Evolutionary conservation across 2,797 vertebrate genomes (phyloP), one percentile per base, ranked within the genome.

Genomic region (Sternotherus odoratus): DNA sequence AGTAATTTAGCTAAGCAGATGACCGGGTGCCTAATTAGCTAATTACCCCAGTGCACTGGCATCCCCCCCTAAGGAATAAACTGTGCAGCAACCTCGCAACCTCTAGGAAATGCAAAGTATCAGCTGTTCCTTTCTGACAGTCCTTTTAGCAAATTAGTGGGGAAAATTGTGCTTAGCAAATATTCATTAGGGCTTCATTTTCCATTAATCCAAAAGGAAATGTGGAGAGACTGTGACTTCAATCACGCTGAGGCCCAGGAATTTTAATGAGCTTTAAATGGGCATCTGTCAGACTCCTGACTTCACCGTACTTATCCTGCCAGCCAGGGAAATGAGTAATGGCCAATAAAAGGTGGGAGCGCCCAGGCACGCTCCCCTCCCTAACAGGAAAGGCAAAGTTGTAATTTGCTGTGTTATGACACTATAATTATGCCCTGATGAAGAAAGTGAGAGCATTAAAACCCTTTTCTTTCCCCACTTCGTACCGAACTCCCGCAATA

Each of bases 231-330:
- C 96, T 96, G 94, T 97, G 96, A 97, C 96, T 97, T 97, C 96
- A 96, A 96, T 97, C 96, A 98, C n/a, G 85, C 96, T 96, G 95
- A 97, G 96, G 95, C 96, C 92, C 94, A 95, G 93, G 96, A 97
- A 98, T 98, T 97, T 97, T 97, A 98, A 98, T 97, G 97, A 97
- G 97, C 95, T 98, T 97, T 97, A 98, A 98, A 98, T 98, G 97
- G 97, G 97, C 96, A 97, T 97, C 97, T 98, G 97, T 98, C 97
- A 97, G 94, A 96, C 94, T 95, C 87, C 96, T 94, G 97, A 97
- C 95, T 97, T 95, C 4, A 46, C 94, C 57, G 89, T 96, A 96
- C 96, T 96, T 96, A 86, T 95, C 94, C 93, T 97, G 95, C 96
- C 97, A 97, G 97, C 88, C 88, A 0, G 94, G 96, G 95, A 88